A percentile compares a stretch with the other conserved stretches of the same genome.
These are phyloP conservation scores for Ceryle rudis DNA, from an alignment of 2,797 vertebrate genomes.

Conservation along the genomic window DNA sequence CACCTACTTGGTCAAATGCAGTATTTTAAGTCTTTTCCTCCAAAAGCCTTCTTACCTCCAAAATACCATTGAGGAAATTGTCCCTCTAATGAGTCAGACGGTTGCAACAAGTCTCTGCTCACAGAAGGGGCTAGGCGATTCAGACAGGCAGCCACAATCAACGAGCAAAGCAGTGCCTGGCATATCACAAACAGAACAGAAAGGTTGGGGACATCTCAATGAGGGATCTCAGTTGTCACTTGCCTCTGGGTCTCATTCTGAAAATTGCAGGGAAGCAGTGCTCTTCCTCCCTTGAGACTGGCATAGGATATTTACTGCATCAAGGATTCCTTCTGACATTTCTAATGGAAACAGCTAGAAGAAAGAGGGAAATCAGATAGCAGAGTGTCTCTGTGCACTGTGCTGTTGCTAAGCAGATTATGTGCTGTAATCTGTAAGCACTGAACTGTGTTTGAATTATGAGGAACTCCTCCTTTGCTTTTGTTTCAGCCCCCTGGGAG, in stretches of 20 bases:
- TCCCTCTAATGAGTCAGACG: neutral
- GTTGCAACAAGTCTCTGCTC: neutral
- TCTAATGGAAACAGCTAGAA: slow-evolving; percentile 46
- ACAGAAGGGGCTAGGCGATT: neutral
- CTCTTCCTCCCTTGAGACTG: neutral
- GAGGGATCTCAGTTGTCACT: neutral
- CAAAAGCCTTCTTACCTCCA: neutral
- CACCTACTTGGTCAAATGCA: neutral
- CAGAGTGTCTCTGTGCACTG: neutral
- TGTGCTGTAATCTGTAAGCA: slow-evolving; percentile 79
- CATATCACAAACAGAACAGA: neutral
- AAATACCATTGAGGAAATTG: neutral
- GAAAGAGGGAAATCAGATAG: slow-evolving; percentile 37
- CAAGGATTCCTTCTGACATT: slow-evolving; percentile 49
- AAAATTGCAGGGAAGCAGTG: neutral
- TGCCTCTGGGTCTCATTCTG: neutral
- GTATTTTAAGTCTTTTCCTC: neutral
- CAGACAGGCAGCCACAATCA: slow-evolving; percentile 7
- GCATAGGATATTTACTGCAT: neutral
- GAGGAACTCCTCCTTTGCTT: slow-evolving; percentile 51
- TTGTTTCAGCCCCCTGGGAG: slow-evolving; percentile 60
- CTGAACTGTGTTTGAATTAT: slow-evolving; percentile 73
- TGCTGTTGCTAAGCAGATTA: slow-evolving; percentile 87
- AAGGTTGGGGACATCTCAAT: slow-evolving; percentile 4
- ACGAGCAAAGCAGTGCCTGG: neutral